Conservation (phyloP, 2,888 invertebrate species). For the Lordiphosa andalusiaca region DNA sequence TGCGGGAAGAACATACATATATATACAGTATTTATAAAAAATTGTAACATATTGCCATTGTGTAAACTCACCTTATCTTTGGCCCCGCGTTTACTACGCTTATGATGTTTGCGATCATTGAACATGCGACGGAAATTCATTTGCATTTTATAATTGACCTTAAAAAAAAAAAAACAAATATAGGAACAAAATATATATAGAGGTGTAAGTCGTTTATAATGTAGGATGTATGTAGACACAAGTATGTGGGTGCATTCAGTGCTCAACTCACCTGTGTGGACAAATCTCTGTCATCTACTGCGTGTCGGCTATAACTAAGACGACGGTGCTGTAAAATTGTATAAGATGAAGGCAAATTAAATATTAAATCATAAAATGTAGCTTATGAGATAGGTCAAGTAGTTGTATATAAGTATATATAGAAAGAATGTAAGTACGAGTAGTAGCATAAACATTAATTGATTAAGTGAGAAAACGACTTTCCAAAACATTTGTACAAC, state of each 20-base stretch:
- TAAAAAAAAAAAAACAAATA: conserved; percentile 30
- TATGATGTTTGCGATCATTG: conserved; percentile 91
- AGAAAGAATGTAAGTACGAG: conserved; percentile 32
- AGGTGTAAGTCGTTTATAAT: not conserved
- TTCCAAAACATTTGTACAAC: conserved; percentile 61
- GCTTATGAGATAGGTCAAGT: conserved; percentile 26
- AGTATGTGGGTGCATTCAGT: not conserved
- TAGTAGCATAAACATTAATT: conserved; percentile 53
- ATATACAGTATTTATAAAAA: conserved; percentile 2
- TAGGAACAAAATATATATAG: not conserved
- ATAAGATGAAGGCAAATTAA: conserved; percentile 41
- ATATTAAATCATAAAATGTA: conserved; percentile 34
- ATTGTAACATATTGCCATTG: too few species aligned
- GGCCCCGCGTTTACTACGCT: conserved; percentile 89
- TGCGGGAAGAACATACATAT: conserved; percentile 3
- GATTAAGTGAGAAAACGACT: conserved; percentile 44
- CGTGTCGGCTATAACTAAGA: conserved; percentile 94
- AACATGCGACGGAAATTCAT: conserved; percentile 93
- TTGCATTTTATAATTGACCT: conserved; percentile 92
- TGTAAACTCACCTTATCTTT: conserved; percentile 89
- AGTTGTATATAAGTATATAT: conserved; percentile 17
- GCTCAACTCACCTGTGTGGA: conserved; percentile 85
- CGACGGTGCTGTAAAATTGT: conserved; percentile 88
- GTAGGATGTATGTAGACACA: not conserved
- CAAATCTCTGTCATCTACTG: conserved; percentile 93